Base-by-base conservation (phyloP, 2,113 vertebrate species). In the Embiotoca jacksoni region DNA sequence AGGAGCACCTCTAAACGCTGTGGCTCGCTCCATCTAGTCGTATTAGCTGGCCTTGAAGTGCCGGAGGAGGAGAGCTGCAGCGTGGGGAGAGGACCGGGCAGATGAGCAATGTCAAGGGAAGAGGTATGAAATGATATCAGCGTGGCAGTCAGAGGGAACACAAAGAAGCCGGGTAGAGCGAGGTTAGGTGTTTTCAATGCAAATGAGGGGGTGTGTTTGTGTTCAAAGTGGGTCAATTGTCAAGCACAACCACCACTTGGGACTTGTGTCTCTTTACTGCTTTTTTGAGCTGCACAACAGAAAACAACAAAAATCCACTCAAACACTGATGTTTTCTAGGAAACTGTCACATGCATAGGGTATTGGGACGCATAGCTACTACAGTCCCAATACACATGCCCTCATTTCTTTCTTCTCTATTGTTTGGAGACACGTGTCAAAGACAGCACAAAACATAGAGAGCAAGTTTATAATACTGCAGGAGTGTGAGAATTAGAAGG, bases 181-280 rank as follows among this genome's bases (percentile, higher is more conserved):
- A 47, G 66, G 61, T 32, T 53, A 63, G 72, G 63, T 55, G 59
- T 64, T 74, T 69, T 82, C 23, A 30, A 58, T 78, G 74, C 33
- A 81, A 75, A 78, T 67, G 63, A 76, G 61, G 47, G 63, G 44
- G 14, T 37, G 36, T 76, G 72, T 72, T 54, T 86, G 57, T 63
- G 76, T 72, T 74, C 64, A 90, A 91, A 91, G 79, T 93, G 84
- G 91, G 92, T 93, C 90, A 83, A 49, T 77, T 72, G 64, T 81
- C 72, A 62, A 71, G 79, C 57, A 59, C 62, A 14, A 53, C 72
- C 44, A 31, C 81, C 80, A 4, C 41, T 3, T 52, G 85, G 74
- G 83, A 87, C 54, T 58, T 57, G 37, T 52, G 52, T 85, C 58
- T 75, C 59, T 81, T 79, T 67, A 37, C 64, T 56, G 6, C 53